Percentiles rank a stretch among this genome's conserved stretches.
Evolutionary conservation across 2,113 vertebrate genomes (phyloP).

Genomic region (Semicossyphus pulcher): DNA sequence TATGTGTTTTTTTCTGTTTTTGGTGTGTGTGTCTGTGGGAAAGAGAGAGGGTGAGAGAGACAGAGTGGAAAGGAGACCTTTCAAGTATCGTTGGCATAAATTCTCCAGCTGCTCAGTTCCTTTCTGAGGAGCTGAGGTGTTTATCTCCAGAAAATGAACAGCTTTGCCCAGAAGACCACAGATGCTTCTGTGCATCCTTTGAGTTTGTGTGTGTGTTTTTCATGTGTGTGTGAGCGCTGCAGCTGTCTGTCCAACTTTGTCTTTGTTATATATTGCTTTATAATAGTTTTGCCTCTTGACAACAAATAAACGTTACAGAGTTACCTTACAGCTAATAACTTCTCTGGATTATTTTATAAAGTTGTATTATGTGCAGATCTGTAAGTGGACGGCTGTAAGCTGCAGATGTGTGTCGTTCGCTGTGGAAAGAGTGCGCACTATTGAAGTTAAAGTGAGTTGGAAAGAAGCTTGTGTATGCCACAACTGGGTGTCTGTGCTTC

Average conservation of each 20-base stretch:
- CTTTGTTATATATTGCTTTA: constrained; percentile 50
- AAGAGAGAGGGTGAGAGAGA: constrained; percentile 62
- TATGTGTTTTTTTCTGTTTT: constrained; percentile 24
- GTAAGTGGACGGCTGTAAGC: neutral
- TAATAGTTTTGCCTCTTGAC: constrained; percentile 59
- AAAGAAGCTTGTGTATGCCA: constrained; percentile 24
- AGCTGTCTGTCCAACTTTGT: constrained; percentile 75
- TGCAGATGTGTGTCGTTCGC: constrained; percentile 61
- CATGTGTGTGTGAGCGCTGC: constrained; percentile 51
- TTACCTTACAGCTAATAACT: constrained; percentile 36
- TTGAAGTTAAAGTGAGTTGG: constrained; percentile 38
- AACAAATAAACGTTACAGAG: constrained; percentile 50
- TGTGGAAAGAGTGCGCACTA: neutral
- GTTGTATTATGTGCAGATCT: neutral
- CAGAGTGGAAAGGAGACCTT: constrained; percentile 78
- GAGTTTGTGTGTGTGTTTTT: constrained; percentile 58
- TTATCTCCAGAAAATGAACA: constrained; percentile 83
- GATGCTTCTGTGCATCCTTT: constrained; percentile 80
- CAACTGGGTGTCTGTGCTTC: constrained; percentile 49
- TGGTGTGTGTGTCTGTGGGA: constrained; percentile 23
- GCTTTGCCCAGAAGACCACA: constrained; percentile 83
- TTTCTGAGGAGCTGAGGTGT: constrained; percentile 81
- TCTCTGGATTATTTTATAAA: constrained; percentile 10
- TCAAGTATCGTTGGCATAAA: constrained; percentile 82
- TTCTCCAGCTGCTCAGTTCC: constrained; percentile 84